These are phyloP conservation scores for Aphelenchoides bicaudatus DNA, from an alignment of 2,888 invertebrate genomes.

Conservation along the genomic window DNA sequence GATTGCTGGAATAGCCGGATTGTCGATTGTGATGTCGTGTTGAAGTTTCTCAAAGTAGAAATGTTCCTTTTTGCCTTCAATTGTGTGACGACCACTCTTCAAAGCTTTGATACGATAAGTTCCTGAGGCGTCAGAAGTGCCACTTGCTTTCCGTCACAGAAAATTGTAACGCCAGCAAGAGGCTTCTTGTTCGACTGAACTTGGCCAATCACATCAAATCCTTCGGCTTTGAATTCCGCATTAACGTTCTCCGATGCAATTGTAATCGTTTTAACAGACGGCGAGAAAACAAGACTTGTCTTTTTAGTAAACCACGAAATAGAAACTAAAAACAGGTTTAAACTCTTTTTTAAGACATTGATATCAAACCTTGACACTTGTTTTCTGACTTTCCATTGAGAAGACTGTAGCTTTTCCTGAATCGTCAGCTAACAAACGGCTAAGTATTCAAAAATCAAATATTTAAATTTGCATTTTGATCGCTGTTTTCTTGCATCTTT, in stretches of 20 bases:
- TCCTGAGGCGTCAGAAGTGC: constrained; percentile 28
- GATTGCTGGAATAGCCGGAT: neutral
- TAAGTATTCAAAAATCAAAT: no score
- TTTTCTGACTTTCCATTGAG: constrained; percentile 76
- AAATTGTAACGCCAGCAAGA: constrained; percentile 32
- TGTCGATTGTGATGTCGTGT: constrained; percentile 14
- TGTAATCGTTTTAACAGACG: constrained; percentile 23
- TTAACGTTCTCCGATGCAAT: constrained; percentile 21
- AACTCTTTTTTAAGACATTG: no score
- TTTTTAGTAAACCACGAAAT: constrained; percentile 5
- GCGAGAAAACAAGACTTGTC: constrained; percentile 17
- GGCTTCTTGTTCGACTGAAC: constrained; percentile 22
- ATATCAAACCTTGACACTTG: no score
- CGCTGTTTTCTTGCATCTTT: no score
- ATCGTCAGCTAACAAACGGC: constrained; percentile 36
- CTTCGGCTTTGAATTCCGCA: constrained; percentile 34
- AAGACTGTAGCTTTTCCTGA: constrained; percentile 76
- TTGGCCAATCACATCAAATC: constrained; percentile 33
- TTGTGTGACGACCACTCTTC: constrained; percentile 23
- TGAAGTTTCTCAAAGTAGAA: constrained; percentile 27
- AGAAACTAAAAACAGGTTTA: neutral
- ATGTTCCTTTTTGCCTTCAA: constrained; percentile 32
- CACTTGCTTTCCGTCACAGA: constrained; percentile 33
- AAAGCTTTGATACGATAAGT: constrained; percentile 25
- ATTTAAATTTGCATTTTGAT: no score